These are phyloP conservation scores for Zosterops pallidus DNA, from an alignment of 2,113 vertebrate genomes.

Conservation along the genomic window DNA sequence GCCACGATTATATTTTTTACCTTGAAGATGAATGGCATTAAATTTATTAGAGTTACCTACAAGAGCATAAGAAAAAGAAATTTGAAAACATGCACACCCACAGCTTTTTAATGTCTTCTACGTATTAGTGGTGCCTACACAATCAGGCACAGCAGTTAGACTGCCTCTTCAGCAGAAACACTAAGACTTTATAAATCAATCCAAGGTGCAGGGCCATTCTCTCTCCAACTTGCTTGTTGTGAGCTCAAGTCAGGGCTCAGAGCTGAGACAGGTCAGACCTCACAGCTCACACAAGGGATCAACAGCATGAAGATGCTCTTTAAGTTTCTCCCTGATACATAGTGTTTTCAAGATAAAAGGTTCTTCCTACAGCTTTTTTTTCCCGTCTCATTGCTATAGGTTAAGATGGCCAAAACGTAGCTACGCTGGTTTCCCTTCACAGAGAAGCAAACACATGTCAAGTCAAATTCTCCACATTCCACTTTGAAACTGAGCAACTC, in stretches of 20 bases:
- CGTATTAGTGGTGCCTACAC: not conserved
- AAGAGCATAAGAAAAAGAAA: not conserved
- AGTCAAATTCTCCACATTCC: not conserved
- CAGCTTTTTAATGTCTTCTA: not conserved
- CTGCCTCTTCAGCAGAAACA: not conserved
- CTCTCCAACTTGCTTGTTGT: not conserved
- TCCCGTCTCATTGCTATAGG: accelerated
- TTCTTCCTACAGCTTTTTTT: not conserved
- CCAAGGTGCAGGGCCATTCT: not conserved
- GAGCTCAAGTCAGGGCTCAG: not conserved
- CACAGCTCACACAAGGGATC: not conserved
- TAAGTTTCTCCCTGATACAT: not conserved
- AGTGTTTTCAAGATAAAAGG: not conserved
- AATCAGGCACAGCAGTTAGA: not conserved
- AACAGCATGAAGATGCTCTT: not conserved
- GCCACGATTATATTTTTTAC: not conserved
- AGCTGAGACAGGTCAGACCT: not conserved
- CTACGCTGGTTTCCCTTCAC: not conserved
- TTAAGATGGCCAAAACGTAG: not conserved
- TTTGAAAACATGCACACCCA: not conserved
- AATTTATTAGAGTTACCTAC: not conserved
- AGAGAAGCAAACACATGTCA: not conserved
- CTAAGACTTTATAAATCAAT: not conserved
- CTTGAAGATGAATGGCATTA: not conserved
- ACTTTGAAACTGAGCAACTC: not conserved